These are phyloP conservation scores for Samia ricini DNA, from an alignment of 1,140 invertebrate species.

Conservation along the genomic window DNA sequence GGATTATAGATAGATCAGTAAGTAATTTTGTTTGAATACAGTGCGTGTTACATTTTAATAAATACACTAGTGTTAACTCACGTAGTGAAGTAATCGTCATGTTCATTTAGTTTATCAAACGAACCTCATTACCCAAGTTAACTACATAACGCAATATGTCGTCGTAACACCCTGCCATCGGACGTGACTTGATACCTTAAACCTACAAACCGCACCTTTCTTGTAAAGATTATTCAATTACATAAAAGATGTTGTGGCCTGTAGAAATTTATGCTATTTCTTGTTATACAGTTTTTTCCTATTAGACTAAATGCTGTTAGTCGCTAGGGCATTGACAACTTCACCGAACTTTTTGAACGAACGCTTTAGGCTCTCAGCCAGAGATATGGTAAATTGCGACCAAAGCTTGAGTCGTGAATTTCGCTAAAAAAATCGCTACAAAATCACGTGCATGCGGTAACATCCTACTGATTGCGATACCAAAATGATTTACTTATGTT, in stretches of 20 bases:
- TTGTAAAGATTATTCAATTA: neutral
- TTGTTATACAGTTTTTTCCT: neutral
- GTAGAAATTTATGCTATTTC: neutral
- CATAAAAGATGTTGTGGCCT: neutral
- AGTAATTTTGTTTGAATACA: too few species aligned
- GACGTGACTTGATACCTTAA: neutral
- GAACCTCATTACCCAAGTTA: neutral
- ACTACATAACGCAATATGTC: neutral
- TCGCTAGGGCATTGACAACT: too few species aligned
- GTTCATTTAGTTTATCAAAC: slow-evolving; percentile 1
- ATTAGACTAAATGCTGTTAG: too few species aligned
- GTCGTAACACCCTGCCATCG: neutral
- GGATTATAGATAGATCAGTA: too few species aligned
- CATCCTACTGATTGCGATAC: too few species aligned
- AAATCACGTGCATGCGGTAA: too few species aligned
- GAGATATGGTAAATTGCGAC: too few species aligned
- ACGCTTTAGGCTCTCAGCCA: too few species aligned
- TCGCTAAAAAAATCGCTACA: too few species aligned
- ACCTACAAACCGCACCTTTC: neutral
- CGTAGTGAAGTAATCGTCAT: neutral
- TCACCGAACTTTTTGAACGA: too few species aligned
- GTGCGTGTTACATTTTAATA: neutral
- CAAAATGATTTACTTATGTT: too few species aligned
- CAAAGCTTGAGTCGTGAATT: too few species aligned
- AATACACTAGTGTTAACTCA: neutral